Conservation (phyloP, 1,140 invertebrate species). For the Drosophila repleta region DNA sequence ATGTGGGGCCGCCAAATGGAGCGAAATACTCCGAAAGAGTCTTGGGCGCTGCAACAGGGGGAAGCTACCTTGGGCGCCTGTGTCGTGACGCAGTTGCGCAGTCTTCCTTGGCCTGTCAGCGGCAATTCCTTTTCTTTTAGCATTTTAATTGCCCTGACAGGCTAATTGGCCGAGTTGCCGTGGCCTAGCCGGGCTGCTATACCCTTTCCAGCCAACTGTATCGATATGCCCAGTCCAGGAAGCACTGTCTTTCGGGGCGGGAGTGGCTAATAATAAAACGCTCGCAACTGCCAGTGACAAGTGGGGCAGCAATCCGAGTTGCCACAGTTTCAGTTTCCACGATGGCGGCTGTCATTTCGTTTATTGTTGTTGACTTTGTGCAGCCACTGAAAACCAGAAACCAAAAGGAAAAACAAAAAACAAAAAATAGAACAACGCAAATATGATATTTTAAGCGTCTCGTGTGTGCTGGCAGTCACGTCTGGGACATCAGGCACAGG, state of each 20-base stretch:
- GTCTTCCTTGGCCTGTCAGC: conserved; percentile 10
- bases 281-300: conserved; percentile 43
- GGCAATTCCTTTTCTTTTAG: conserved; percentile 8
- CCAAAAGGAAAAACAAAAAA: neutral
- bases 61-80: conserved; percentile 15
- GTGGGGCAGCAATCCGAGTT: conserved; percentile 28
- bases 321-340: conserved; percentile 14
- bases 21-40: conserved; percentile 9
- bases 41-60: neutral
- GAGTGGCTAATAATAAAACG: conserved; percentile 36
- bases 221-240: conserved; percentile 12
- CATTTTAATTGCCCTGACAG: conserved; percentile 42
- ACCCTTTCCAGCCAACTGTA: neutral
- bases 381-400: neutral
- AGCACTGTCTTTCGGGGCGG: neutral
- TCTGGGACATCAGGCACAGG: conserved; percentile 72
- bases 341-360: conserved; percentile 42
- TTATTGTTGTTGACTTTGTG: conserved; percentile 69
- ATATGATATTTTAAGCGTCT: conserved; percentile 45
- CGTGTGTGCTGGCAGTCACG: conserved; percentile 61
- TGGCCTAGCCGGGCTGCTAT: neutral
- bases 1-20: conserved; percentile 59
- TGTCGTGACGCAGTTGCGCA: conserved; percentile 20
- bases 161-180: conserved; percentile 25
- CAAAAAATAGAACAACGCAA: neutral